Base-by-base conservation (phyloP, 2,113 vertebrate genomes). In the Eudorcas thomsonii region DNA sequence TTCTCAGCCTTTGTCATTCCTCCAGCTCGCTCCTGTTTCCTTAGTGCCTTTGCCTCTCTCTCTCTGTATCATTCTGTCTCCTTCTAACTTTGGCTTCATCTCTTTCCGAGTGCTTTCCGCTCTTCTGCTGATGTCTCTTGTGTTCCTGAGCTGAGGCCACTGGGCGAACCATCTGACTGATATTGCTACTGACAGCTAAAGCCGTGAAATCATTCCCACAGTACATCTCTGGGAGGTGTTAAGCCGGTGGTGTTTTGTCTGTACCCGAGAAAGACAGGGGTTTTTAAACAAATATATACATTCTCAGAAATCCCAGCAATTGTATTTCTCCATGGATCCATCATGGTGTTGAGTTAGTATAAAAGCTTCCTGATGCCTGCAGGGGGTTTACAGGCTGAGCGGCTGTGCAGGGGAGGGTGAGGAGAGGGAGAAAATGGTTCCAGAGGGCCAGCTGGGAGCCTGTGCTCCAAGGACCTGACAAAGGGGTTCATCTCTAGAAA, bases 161-260 rank as follows among this genome's bases (percentile, higher is more conserved):
- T 43, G 97, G 95, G 98, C 98, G 98, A 81, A 59, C 92, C n/a
- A 12, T 91, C 97, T 99, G 99, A 99, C 96, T 92, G 98, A 98
- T 99, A 99, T 99, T 86, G 94, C 60, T 98, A 94, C 97, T 98
- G 99, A 99, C 98, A 99, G 97, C 89, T 81, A 62, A 97, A 98
- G 95, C 97, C 98, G 98, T 97, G 96, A 97, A 98, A 98, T 96
- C 6, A 88, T 98, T 98, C 98, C 97, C 97, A 98, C 84, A 82
- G 97, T 81, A 97, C 91, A 36, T 99, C 95, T 98, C 98, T 23
- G 84, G 94, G 89, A 98, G 93, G 93, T 90, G 94, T 94, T 91
- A 93, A 98, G 95, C 97, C 39, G 36, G 91, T 19, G 84, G 98
- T 23, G 0, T 97, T 98, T 98, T 98, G 94, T 96, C 97, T 88